Conservation (phyloP, 2,888 invertebrate species). For the Plebejus anna region DNA sequence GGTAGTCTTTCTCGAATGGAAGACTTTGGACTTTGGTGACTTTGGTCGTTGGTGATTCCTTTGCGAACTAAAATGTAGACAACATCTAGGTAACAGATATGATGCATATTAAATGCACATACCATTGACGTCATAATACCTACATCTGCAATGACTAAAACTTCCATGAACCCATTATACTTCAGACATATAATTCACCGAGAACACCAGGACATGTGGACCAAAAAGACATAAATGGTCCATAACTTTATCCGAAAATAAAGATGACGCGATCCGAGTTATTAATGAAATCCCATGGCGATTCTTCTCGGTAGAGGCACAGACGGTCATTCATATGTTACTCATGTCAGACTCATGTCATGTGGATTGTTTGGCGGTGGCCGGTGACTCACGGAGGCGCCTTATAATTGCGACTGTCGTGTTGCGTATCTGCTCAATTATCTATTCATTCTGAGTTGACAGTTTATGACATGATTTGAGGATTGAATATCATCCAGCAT, state of each 20-base stretch:
- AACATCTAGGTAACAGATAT: no score
- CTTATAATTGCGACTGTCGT: slow-evolving; percentile 1
- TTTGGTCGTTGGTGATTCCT: no score
- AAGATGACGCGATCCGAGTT: neutral
- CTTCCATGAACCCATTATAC: slow-evolving; percentile 7
- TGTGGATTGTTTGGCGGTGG: neutral
- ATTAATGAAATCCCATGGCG: slow-evolving; percentile 16
- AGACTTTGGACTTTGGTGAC: no score
- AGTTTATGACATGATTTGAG: neutral
- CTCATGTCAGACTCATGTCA: slow-evolving; percentile 7
- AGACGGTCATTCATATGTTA: neutral
- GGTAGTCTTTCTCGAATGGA: no score
- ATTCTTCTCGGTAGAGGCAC: neutral
- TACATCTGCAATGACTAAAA: neutral
- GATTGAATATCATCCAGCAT: neutral
- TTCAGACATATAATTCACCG: neutral
- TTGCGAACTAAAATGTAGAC: no score
- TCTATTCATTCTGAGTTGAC: slow-evolving; percentile 16
- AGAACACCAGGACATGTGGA: neutral
- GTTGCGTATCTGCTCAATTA: slow-evolving; percentile 3
- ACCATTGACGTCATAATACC: neutral
- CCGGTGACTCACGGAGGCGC: slow-evolving; percentile 9
- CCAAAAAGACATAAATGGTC: neutral
- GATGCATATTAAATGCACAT: no score
- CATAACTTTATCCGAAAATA: neutral